A percentile compares a stretch with the other conserved stretches of the same genome.
These are phyloP conservation scores for Dipus sagitta DNA, from an alignment of 2,797 vertebrate genomes.

Conservation along the genomic window DNA sequence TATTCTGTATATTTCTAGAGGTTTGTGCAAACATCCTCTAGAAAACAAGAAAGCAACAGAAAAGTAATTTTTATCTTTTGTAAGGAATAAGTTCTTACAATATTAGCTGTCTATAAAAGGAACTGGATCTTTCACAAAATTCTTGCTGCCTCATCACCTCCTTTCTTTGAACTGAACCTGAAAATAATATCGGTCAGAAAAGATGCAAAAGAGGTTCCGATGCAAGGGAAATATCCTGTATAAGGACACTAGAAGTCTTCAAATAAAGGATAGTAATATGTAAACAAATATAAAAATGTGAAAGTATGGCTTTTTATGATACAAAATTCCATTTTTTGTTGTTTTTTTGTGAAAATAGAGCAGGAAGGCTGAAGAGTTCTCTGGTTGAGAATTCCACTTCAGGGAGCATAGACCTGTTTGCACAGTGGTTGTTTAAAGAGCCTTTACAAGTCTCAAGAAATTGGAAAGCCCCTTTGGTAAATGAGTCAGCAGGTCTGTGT, in stretches of 20 bases:
- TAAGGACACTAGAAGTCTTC: neutral
- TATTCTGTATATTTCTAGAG: neutral
- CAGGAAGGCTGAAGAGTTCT: neutral
- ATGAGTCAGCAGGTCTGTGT: neutral
- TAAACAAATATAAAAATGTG: neutral
- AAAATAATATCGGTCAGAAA: neutral
- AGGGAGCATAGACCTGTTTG: neutral
- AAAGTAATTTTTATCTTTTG: neutral
- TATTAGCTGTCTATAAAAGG: neutral
- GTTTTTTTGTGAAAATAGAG: no score
- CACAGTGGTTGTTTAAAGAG: neutral
- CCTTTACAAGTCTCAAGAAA: neutral
- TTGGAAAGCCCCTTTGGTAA: neutral
- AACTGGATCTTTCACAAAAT: neutral
- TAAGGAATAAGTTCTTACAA: neutral
- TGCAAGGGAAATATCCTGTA: neutral
- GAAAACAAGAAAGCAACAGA: neutral
- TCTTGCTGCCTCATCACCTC: neutral
- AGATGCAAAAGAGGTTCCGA: neutral
- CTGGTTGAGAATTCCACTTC: neutral
- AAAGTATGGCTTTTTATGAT: neutral
- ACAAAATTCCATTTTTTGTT: neutral
- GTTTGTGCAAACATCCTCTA: neutral
- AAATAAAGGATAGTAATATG: neutral
- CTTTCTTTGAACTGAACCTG: neutral